Percentiles rank a stretch among this genome's conserved stretches.
Evolutionary conservation across 1,140 invertebrate species (phyloP).

Genomic region (Trichonephila clavata): DNA sequence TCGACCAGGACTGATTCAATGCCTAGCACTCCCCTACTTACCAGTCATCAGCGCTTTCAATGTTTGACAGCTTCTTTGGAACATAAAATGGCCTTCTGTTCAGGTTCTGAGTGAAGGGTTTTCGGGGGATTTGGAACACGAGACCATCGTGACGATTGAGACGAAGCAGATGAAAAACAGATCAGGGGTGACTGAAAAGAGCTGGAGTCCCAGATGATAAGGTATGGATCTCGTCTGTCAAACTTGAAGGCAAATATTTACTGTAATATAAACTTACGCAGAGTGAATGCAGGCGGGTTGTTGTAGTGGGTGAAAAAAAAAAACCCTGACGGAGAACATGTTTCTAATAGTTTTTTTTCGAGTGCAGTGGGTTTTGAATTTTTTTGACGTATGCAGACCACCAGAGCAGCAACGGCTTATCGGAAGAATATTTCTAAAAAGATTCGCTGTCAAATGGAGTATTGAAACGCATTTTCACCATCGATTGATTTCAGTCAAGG

Average conservation of each 20-base stretch:
- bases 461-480: no score
- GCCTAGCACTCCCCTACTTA: neutral
- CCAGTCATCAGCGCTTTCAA: neutral
- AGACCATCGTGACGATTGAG: conserved; percentile 34
- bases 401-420: neutral
- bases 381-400: neutral
- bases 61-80: conserved; percentile 25
- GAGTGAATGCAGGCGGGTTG: neutral
- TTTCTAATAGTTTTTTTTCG: neutral
- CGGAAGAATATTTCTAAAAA: neutral
- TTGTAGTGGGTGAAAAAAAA: neutral
- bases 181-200: neutral
- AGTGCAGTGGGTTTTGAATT: neutral
- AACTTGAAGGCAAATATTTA: conserved; percentile 66
- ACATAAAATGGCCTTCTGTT: neutral
- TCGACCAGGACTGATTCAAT: neutral
- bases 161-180: conserved; percentile 26
- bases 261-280: conserved; percentile 52
- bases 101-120: neutral
- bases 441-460: no score
- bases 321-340: neutral
- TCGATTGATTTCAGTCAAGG: no score
- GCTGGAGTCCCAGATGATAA: conserved; percentile 29
- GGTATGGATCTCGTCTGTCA: conserved; percentile 61
- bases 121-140: neutral